Percentiles rank a stretch among this genome's conserved stretches.
phyloP scores from a whole-genome alignment of 2,797 vertebrate genomes.

The Poecilia wingei region DNA sequence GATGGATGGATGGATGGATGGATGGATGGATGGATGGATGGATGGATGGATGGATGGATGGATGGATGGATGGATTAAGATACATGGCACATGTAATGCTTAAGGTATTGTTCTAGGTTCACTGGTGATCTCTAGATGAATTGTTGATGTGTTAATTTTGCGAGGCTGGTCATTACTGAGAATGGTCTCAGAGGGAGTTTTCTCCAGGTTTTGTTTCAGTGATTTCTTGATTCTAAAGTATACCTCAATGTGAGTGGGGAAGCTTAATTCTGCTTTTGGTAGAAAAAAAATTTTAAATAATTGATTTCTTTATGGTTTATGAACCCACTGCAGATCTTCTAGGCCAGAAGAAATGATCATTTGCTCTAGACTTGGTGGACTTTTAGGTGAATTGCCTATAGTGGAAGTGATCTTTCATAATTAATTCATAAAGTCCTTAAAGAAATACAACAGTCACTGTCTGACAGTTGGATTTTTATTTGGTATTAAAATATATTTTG shows the following conservation, averaged over 20 bases:
- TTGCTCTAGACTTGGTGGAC: not conserved
- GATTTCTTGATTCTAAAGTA: not conserved
- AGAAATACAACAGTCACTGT: not conserved
- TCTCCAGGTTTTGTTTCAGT: not conserved
- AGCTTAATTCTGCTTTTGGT: not conserved
- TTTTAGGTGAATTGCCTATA: not conserved
- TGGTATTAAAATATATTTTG: not conserved
- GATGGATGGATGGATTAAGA: not conserved
- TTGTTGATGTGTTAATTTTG: not conserved
- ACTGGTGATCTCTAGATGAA: not conserved
- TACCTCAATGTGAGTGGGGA: not conserved
- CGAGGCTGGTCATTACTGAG: not conserved
- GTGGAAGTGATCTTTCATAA: not conserved
- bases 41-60: too few relatives aligned
- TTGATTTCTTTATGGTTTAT: not conserved
- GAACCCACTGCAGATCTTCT: not conserved
- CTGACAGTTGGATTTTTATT: not conserved
- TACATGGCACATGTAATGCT: not conserved
- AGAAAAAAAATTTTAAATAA: not conserved
- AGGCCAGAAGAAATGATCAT: not conserved
- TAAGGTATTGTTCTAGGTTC: not conserved
- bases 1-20: too few relatives aligned
- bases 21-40: too few relatives aligned
- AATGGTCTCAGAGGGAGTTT: not conserved
- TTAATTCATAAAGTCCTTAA: not conserved